Base-by-base conservation (phyloP, 2,797 vertebrate genomes). In the Enteromius thamalakanensis region DNA sequence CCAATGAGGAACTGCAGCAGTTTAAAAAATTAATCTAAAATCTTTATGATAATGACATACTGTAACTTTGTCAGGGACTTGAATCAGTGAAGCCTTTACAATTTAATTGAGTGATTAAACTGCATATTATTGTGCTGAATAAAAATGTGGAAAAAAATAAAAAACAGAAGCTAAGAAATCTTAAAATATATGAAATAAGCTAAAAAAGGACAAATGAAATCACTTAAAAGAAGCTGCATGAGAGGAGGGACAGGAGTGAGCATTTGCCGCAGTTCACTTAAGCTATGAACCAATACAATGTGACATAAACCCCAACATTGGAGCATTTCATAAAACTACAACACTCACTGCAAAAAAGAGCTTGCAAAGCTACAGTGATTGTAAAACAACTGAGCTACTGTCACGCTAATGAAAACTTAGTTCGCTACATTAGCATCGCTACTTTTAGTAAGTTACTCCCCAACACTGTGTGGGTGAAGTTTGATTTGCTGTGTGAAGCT, bases 401-500 rank as follows among this genome's bases (percentile, higher is more conserved):
- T 42, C 53, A 26, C 53, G 2, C 74, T 76, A 76, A 76, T 60
- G 12, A 76, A 76, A 76, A 58, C 2, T 0, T 75, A 60, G 7
- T 60, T 76, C 8, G 7, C 34, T 76, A 19, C 74, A 76, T 76
- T 60, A 76, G 14, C 53, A 26, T 60, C n/a, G 53, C 74, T 60
- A 60, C 53, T 76, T 76, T 76, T 58, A 76, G 53, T 76, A 26
- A 40, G 34, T 76, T 60, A 76, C 53, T 42, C 53, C 53, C 53
- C 74, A 42, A 55, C 47, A 64, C 40, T 47, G 58, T 62, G 58
- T 77, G 58, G 76, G 40, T 32, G 76, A 1, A 6, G 12, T 47
- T 47, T 64, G 40, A 45, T 47, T 62, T 77, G 23, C 76, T 26
- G 47, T 32, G 37, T 70, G 51, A 32, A 62, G 40, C 17, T 71